Conservation (phyloP, 2,113 vertebrate species). For the Macrotis lagotis region DNA sequence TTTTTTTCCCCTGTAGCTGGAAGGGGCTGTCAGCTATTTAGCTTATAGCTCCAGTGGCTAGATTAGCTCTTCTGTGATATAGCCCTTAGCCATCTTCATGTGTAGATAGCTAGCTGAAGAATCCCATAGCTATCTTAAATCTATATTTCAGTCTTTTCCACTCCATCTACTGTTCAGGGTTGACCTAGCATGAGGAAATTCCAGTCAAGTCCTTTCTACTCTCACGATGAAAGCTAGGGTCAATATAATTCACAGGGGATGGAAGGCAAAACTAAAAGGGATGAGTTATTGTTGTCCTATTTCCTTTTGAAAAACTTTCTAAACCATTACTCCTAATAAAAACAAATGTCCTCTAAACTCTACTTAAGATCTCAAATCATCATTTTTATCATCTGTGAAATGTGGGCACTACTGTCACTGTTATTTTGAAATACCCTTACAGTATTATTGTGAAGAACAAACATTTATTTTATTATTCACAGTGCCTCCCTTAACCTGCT, state of each 20-base stretch:
- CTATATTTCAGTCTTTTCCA: background rate
- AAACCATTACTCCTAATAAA: background rate
- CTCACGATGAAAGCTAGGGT: background rate
- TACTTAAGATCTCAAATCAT: background rate
- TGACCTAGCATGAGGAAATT: background rate
- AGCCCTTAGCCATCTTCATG: background rate
- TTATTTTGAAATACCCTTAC: background rate
- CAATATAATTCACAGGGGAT: background rate
- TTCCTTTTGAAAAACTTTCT: background rate
- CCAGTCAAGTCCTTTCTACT: background rate
- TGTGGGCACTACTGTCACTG: background rate
- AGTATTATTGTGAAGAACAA: background rate
- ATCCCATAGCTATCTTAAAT: background rate
- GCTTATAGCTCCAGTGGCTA: background rate
- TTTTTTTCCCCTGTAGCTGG: background rate
- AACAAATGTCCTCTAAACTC: background rate
- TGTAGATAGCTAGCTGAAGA: background rate
- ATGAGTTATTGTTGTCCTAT: background rate
- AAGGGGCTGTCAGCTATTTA: background rate
- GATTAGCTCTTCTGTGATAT: background rate
- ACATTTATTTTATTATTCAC: background rate
- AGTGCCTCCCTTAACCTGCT: background rate
- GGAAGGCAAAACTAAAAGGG: background rate
- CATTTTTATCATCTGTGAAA: background rate
- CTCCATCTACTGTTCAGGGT: background rate